phyloP scores from a whole-genome alignment of 1,140 invertebrate species.

The Nilaparvata lugens region DNA sequence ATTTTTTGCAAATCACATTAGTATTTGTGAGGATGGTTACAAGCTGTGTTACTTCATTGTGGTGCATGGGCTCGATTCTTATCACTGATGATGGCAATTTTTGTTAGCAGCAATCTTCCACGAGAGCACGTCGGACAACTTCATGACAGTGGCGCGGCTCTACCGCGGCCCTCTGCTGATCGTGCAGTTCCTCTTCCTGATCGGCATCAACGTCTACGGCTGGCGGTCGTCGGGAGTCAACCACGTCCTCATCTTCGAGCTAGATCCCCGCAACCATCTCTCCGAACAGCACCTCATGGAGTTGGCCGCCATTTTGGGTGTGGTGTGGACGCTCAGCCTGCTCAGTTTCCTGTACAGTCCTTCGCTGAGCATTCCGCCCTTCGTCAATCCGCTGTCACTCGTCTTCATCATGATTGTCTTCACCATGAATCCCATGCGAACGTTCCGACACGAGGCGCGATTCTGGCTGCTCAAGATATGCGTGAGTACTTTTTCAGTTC shows the following conservation, averaged over 20 bases:
- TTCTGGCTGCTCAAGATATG: constrained; percentile 45
- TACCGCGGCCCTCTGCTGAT: constrained; percentile 76
- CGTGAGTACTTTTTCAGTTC: constrained; percentile 35
- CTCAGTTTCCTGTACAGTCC: constrained; percentile 58
- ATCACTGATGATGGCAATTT: background rate
- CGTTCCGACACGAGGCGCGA: constrained; percentile 66
- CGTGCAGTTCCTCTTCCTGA: constrained; percentile 73
- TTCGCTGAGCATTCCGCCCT: constrained; percentile 64
- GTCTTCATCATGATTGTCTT: constrained; percentile 60
- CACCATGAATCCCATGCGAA: constrained; percentile 69
- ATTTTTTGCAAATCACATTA: too few species aligned
- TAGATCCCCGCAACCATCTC: constrained; percentile 81
- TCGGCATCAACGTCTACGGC: constrained; percentile 82
- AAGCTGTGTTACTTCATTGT: too few species aligned
- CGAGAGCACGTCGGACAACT: constrained; percentile 35
- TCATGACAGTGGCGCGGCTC: constrained; percentile 50
- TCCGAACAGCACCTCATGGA: constrained; percentile 77
- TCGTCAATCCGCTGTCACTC: constrained; percentile 64
- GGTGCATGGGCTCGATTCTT: background rate
- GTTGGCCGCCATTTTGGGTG: constrained; percentile 72
- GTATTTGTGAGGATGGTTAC: too few species aligned
- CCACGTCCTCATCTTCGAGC: constrained; percentile 88
- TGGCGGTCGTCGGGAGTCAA: constrained; percentile 86
- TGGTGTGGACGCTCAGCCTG: constrained; percentile 69
- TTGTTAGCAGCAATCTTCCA: constrained; percentile 37